Evolutionary conservation across 2,797 vertebrate species (phyloP), one percentile per base, ranked within the genome.

Genomic region (Enteromius afrohamiltoni): DNA sequence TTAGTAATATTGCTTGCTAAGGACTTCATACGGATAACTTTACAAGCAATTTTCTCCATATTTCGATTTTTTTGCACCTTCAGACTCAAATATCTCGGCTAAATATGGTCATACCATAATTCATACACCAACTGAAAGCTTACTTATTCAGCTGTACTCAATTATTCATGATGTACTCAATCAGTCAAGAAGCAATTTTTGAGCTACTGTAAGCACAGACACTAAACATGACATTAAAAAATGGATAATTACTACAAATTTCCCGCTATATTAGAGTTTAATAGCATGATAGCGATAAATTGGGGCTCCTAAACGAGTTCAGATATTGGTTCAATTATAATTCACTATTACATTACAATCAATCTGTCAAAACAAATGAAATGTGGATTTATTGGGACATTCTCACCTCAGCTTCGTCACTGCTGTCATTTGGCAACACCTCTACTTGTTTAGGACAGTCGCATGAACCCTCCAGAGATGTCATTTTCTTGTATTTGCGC

Each of bases 401-500:
- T 70, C 92, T 94, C 89, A 96, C 95, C 94, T 90, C 93, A 9
- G 92, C 90, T 83, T 96, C 95, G 14, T 95, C 94, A 14, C 80
- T 68, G 81, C 85, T 89, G n/a, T 80, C 51, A 81, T 86, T 79
- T 0, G 13, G 86, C 84, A 87, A 83, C 26, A 88, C 65, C 80
- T 94, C 91, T 0, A 37, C 86, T 55, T 90, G 92, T 87, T 88
- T 81, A 65, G 9, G 90, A 83, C 87, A 51, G 70, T 91, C 88
- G 1, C 82, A 90, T 1, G 90, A 83, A 83, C 87, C 86, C 0
- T 94, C 92, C 75, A 89, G 79, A 51, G 87, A 90, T 34, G 92
- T 92, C 84, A 92, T 91, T 69, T 88, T 91, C 91, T 96, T 95
- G 67, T 92, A 86, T 82, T 95, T 96, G 90, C 92, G 95, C 95